A percentile compares a stretch with the other conserved stretches of the same genome.
Conservation (phyloP, 2,113 vertebrate genomes). For the Varanus komodoensis region DNA sequence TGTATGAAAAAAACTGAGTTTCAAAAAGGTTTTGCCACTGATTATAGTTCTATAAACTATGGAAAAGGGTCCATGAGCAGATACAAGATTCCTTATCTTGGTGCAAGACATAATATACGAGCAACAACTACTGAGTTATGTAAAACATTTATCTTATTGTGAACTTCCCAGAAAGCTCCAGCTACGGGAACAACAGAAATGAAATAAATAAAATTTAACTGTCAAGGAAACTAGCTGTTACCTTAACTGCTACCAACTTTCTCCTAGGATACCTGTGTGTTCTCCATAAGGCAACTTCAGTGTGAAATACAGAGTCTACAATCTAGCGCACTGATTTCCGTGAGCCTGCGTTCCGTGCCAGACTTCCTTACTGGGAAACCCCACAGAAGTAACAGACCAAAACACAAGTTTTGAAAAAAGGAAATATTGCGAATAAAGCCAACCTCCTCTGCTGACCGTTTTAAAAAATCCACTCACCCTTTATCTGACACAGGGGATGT, state of each 20-base stretch:
- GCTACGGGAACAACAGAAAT: no score
- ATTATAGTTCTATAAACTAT: conserved; percentile 64
- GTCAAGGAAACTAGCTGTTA: background rate
- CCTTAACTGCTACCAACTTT: background rate
- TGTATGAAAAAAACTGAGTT: conserved; percentile 50
- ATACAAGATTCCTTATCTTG: conserved; percentile 45
- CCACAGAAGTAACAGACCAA: background rate
- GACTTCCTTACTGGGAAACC: conserved; percentile 36
- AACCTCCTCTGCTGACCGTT: conserved; percentile 26
- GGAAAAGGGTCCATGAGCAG: conserved; percentile 53
- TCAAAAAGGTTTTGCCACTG: conserved; percentile 66
- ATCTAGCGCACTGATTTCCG: background rate
- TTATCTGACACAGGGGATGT: conserved; percentile 61
- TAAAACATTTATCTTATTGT: conserved; percentile 49
- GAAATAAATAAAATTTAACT: conserved; percentile 37
- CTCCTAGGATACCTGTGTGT: conserved; percentile 51
- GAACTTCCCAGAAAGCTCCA: no score
- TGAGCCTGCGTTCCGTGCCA: background rate
- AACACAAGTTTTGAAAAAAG: rapidly evolving
- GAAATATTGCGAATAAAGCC: conserved; percentile 15
- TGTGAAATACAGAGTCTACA: background rate
- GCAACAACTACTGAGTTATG: background rate
- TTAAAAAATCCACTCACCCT: conserved; percentile 54
- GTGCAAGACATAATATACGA: conserved; percentile 36
- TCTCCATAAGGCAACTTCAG: conserved; percentile 38